phyloP scores from a whole-genome alignment of 1,140 invertebrate species.

The Danaus plexippus region DNA sequence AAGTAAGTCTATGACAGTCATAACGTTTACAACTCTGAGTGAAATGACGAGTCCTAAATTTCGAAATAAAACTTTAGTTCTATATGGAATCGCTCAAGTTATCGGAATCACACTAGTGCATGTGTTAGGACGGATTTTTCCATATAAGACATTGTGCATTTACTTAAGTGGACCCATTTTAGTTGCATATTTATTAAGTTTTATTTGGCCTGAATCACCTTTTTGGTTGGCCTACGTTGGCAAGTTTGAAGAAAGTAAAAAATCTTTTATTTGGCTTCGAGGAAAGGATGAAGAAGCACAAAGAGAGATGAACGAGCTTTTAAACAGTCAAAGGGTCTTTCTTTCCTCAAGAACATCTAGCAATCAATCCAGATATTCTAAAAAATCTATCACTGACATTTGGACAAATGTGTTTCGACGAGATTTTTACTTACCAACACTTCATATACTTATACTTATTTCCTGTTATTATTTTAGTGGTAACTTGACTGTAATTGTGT shows the following conservation, averaged over 20 bases:
- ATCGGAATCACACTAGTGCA: constrained; percentile 8
- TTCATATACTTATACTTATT: constrained; percentile 14
- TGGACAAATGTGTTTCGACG: constrained; percentile 10
- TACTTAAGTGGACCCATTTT: constrained; percentile 5
- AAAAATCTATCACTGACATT: neutral
- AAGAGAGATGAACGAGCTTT: constrained; percentile 14
- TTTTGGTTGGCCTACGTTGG: constrained; percentile 17
- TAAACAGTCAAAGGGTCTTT: constrained; percentile 11
- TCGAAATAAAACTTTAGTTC: constrained; percentile 9
- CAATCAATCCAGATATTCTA: constrained; percentile 2
- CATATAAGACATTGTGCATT: constrained; percentile 14
- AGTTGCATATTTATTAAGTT: constrained; percentile 11
- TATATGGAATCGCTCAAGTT: constrained; percentile 12
- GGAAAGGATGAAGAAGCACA: constrained; percentile 12
- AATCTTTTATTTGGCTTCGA: constrained; percentile 18
- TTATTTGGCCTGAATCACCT: constrained; percentile 16
- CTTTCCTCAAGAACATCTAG: neutral
- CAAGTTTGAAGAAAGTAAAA: constrained; percentile 17
- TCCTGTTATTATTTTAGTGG: constrained; percentile 18
- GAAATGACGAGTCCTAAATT: constrained; percentile 17
- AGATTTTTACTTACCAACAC: constrained; percentile 16
- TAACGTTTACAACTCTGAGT: constrained; percentile 11
- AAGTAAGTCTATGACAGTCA: constrained; percentile 9
- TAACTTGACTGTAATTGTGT: constrained; percentile 15
- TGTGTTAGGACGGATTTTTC: constrained; percentile 6